Conservation (phyloP, 92 coral and sea anemone species). For the Epizoanthus fatuus region DNA sequence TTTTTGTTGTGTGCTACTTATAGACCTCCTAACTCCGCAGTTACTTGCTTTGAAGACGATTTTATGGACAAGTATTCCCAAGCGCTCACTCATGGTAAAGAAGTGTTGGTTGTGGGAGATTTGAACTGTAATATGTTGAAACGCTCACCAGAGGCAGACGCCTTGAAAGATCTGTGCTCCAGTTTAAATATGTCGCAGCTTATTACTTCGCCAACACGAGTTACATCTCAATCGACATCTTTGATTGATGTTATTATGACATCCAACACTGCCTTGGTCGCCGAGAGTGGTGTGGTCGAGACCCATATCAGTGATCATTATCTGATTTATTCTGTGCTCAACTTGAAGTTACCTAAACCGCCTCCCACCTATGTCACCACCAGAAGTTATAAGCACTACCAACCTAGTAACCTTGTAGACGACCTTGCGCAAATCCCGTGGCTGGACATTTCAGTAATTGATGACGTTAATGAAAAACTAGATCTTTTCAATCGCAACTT, state of each 20-base stretch:
- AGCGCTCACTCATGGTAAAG: conserved; percentile 15
- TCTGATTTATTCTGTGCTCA: too few relatives aligned
- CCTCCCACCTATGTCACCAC: too few relatives aligned
- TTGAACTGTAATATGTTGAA: not conserved
- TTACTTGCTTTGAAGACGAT: conserved; percentile 5
- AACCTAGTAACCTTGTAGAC: too few relatives aligned
- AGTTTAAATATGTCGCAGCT: not conserved
- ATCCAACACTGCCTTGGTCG: too few relatives aligned
- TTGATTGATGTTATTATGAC: not conserved
- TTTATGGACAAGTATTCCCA: conserved; percentile 24
- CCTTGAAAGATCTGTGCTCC: conserved; percentile 6
- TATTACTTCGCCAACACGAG: conserved; percentile 11
- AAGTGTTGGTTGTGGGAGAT: conserved; percentile 28
- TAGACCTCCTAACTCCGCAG: conserved; percentile 6
- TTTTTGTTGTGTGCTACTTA: conserved; percentile 5
- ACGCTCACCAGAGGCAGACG: conserved; percentile 11
- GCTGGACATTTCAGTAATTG: too few relatives aligned
- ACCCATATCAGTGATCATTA: too few relatives aligned
- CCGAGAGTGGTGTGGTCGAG: too few relatives aligned
- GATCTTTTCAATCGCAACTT: too few relatives aligned
- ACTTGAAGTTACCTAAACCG: too few relatives aligned
- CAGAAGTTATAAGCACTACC: too few relatives aligned
- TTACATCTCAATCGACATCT: conserved; percentile 4
- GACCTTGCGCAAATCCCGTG: too few relatives aligned
- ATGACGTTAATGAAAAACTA: too few relatives aligned